phyloP scores from a whole-genome alignment of 2,113 vertebrate species.

The Coracopsis vasa region DNA sequence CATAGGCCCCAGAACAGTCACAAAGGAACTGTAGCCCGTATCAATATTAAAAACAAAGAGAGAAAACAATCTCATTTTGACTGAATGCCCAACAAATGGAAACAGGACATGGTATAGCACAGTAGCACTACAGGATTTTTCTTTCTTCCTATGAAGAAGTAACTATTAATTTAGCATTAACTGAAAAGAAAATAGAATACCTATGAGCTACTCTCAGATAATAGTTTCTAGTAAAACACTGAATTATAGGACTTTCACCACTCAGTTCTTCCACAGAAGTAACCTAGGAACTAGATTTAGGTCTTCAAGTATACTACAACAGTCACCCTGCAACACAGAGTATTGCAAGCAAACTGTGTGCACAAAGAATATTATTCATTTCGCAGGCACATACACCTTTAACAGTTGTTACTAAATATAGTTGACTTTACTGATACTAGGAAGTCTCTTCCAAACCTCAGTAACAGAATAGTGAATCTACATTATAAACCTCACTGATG shows the following conservation, averaged over 20 bases:
- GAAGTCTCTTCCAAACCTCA: conserved; percentile 8
- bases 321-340: not conserved
- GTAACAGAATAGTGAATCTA: not conserved
- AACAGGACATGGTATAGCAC: not conserved
- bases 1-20: not conserved
- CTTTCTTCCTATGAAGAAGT: not conserved
- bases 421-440: conserved; percentile 1
- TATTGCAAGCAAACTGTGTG: not conserved
- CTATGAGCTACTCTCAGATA: not conserved
- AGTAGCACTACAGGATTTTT: not conserved
- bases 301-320: not conserved
- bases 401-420: not conserved
- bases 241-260: not conserved
- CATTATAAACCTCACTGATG: not conserved
- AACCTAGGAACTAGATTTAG: not conserved
- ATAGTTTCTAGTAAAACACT: not conserved
- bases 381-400: not conserved
- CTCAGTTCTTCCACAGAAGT: not conserved
- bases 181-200: not conserved
- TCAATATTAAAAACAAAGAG: not conserved
- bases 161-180: conserved; percentile 5
- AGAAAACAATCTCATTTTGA: conserved; percentile 11
- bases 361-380: not conserved
- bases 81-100: not conserved
- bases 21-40: not conserved